These are phyloP conservation scores for Sminthurides bifidus DNA, from an alignment of 1,140 invertebrate genomes.

Conservation along the genomic window DNA sequence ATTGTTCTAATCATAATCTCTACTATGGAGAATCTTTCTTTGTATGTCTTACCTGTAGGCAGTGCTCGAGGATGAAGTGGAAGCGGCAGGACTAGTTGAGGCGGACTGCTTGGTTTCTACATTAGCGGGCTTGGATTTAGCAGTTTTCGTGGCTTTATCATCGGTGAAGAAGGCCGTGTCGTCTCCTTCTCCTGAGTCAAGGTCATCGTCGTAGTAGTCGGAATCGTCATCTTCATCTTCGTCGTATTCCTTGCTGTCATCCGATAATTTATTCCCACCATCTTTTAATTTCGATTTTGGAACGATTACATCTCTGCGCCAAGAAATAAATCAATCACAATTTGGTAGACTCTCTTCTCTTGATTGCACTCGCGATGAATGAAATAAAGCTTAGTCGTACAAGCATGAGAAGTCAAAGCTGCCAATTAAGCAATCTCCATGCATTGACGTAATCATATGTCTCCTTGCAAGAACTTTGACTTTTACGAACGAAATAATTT, in stretches of 20 bases:
- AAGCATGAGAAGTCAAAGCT: too few species aligned
- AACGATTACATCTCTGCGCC: slow-evolving; percentile 50
- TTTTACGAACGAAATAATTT: too few species aligned
- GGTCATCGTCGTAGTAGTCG: slow-evolving; percentile 41
- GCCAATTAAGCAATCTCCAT: too few species aligned
- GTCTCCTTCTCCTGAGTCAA: slow-evolving; percentile 60
- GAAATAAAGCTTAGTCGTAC: too few species aligned
- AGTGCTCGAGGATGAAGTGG: slow-evolving; percentile 5
- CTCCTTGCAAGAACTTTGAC: too few species aligned
- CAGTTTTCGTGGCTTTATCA: slow-evolving; percentile 9
- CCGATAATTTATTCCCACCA: slow-evolving; percentile 36
- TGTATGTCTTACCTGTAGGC: slow-evolving; percentile 21
- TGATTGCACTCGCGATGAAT: too few species aligned
- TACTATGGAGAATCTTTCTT: too few species aligned
- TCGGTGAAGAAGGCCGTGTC: slow-evolving; percentile 44
- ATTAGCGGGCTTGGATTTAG: slow-evolving; percentile 16
- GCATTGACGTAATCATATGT: too few species aligned
- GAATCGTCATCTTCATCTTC: slow-evolving; percentile 32
- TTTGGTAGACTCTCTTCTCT: not conserved
- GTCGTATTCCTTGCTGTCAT: slow-evolving; percentile 34
- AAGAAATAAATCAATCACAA: slow-evolving; percentile 12
- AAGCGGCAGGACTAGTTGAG: slow-evolving; percentile 4
- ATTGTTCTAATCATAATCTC: too few species aligned
- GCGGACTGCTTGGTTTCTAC: slow-evolving; percentile 7
- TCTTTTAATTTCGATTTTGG: slow-evolving; percentile 48